These are phyloP conservation scores for Drosophila limbata DNA, from an alignment of 2,888 invertebrate species.

Conservation along the genomic window DNA sequence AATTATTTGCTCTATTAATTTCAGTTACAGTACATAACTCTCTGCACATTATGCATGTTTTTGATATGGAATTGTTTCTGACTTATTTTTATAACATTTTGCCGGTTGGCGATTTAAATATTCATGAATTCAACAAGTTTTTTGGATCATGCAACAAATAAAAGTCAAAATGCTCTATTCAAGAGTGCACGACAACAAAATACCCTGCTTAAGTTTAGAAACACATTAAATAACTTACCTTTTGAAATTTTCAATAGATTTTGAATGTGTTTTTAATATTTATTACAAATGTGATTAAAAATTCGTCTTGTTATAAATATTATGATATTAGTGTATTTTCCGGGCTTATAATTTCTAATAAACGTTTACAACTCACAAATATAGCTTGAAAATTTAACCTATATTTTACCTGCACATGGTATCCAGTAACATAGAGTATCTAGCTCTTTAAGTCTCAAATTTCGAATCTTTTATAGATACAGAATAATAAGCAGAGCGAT, in stretches of 20 bases:
- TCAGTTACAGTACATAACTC: conserved; percentile 14
- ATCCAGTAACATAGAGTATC: too few species aligned
- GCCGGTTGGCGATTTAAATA: conserved; percentile 44
- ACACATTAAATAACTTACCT: too few species aligned
- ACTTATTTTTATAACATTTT: conserved; percentile 22
- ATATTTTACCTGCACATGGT: not conserved
- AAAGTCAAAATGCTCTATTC: not conserved
- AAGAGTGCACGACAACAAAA: not conserved
- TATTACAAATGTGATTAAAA: not conserved
- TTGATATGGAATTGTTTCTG: conserved; percentile 28
- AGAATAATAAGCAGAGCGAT: too few species aligned
- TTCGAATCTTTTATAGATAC: too few species aligned
- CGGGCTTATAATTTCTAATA: too few species aligned
- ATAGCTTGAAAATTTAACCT: not conserved
- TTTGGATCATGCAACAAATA: not conserved
- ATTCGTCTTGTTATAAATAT: not conserved
- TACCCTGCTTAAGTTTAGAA: not conserved
- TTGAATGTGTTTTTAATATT: too few species aligned
- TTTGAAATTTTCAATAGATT: too few species aligned
- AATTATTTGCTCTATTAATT: conserved; percentile 38
- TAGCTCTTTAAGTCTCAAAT: too few species aligned
- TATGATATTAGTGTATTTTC: too few species aligned
- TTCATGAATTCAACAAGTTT: conserved; percentile 53
- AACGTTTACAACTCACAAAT: too few species aligned
- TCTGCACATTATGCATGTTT: conserved; percentile 20